Evolutionary conservation across 2,888 invertebrate genomes (phyloP).

Genomic region (Podabrus alpinus): DNA sequence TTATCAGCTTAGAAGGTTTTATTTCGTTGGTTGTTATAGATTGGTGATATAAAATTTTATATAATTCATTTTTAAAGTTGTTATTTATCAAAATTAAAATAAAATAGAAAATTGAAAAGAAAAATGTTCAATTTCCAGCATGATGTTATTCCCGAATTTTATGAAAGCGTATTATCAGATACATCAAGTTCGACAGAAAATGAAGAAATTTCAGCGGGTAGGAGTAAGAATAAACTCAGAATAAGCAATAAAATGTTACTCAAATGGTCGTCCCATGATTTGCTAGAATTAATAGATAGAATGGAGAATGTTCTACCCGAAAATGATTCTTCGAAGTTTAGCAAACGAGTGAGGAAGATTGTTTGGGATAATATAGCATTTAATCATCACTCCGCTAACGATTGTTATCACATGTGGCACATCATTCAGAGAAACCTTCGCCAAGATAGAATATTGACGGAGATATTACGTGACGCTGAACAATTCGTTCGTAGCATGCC

Average conservation of each 20-base stretch:
- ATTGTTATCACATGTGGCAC: background rate
- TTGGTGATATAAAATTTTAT: too few relatives aligned
- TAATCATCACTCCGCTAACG: background rate
- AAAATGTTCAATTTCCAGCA: too few relatives aligned
- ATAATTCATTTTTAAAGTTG: too few relatives aligned
- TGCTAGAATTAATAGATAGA: background rate
- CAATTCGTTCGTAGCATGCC: background rate
- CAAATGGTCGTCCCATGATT: background rate
- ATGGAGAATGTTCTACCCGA: background rate
- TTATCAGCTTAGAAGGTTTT: too few relatives aligned
- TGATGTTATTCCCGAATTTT: too few relatives aligned
- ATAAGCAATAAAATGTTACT: background rate
- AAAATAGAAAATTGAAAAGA: too few relatives aligned
- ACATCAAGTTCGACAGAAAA: too few relatives aligned
- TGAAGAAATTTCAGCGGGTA: too few relatives aligned
- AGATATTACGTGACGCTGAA: background rate
- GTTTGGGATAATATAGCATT: background rate
- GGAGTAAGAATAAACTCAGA: too few relatives aligned
- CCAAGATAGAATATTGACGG: background rate
- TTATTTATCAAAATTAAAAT: too few relatives aligned
- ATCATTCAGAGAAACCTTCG: background rate
- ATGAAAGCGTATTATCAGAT: too few relatives aligned
- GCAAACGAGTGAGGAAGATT: background rate
- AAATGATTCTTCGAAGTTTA: background rate
- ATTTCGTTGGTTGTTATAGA: too few relatives aligned